These are phyloP conservation scores for Galeopsomyia nigrocyanea DNA, from an alignment of 2,888 invertebrate genomes.

Conservation along the genomic window DNA sequence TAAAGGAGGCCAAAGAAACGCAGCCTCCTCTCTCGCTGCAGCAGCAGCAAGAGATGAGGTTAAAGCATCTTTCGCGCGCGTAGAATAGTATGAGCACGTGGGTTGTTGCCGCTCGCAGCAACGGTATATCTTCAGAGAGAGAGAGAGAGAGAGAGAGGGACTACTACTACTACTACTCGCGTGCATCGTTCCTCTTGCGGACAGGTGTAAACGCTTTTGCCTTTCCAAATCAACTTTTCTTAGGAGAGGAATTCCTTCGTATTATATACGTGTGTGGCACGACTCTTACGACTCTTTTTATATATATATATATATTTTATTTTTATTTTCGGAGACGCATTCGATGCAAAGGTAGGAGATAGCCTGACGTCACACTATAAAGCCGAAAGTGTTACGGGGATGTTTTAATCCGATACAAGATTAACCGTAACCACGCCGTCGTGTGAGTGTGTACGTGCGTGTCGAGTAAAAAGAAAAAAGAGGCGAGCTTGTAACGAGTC, in stretches of 20 bases:
- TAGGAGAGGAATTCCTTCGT: no score
- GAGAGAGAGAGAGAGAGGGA: background rate
- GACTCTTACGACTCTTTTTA: background rate
- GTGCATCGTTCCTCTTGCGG: background rate
- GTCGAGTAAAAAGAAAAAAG: background rate
- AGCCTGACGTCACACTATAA: background rate
- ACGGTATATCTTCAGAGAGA: conserved; percentile 31
- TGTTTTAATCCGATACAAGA: background rate
- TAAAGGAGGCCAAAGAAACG: conserved; percentile 42
- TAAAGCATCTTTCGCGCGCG: conserved; percentile 6
- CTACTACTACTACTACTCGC: conserved; percentile 22
- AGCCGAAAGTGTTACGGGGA: conserved; percentile 20
- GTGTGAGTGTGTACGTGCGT: background rate
- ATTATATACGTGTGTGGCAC: background rate
- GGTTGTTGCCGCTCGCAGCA: conserved; percentile 2
- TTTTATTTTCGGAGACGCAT: background rate
- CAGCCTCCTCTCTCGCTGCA: no score
- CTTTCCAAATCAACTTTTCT: conserved; percentile 30
- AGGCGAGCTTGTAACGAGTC: background rate
- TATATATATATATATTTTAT: background rate
- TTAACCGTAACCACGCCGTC: conserved; percentile 1
- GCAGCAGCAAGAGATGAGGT: conserved; percentile 21
- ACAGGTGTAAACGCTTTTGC: conserved; percentile 43
- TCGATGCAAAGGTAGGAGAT: background rate
- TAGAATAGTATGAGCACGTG: background rate